phyloP scores from a whole-genome alignment of 2,797 vertebrate genomes.

The Dicrostonyx torquatus region DNA sequence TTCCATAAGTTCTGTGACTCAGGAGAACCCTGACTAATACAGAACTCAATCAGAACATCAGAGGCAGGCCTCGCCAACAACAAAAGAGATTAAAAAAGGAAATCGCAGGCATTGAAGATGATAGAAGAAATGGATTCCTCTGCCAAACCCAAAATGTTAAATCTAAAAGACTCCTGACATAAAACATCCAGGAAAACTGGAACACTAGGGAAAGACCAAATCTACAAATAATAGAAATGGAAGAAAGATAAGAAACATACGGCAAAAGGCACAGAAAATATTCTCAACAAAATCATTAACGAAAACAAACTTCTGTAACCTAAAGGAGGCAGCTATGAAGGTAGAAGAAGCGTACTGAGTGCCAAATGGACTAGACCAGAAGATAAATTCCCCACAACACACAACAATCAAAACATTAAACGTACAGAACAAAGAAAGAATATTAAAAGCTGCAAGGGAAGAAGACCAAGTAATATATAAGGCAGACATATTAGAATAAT shows the following conservation, averaged over 20 bases:
- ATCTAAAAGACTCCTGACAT: background rate
- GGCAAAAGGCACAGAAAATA: background rate
- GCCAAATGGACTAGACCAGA: background rate
- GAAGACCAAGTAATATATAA: background rate
- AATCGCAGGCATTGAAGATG: background rate
- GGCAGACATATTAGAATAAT: background rate
- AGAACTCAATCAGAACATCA: background rate
- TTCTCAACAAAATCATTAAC: background rate
- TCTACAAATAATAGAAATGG: background rate
- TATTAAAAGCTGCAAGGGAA: background rate
- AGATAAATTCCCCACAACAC: background rate
- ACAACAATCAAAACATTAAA: background rate
- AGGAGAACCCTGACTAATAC: background rate
- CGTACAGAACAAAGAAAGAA: background rate
- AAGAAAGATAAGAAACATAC: background rate
- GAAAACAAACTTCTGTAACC: background rate
- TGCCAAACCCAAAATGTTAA: background rate
- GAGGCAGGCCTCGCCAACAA: background rate
- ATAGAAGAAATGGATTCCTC: background rate
- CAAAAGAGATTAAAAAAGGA: background rate
- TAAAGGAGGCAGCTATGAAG: background rate
- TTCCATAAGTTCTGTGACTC: background rate
- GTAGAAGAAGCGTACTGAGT: background rate
- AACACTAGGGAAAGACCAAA: background rate
- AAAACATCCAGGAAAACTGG: background rate